These are phyloP conservation scores for Trichopoda pennipes DNA, from an alignment of 2,888 invertebrate genomes.

Conservation along the genomic window DNA sequence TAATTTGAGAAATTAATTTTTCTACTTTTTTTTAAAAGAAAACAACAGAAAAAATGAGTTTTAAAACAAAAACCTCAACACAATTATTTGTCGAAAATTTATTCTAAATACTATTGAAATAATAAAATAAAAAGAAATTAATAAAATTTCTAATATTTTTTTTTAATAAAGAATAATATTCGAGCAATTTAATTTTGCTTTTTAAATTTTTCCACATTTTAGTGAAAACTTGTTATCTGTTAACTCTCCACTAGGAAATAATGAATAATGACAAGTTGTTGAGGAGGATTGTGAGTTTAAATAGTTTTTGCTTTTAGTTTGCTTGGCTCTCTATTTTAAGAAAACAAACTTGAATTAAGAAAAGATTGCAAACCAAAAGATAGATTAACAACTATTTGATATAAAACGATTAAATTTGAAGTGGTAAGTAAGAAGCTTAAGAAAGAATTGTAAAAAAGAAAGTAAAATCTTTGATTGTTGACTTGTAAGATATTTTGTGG, in stretches of 20 bases:
- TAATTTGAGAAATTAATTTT: conserved; percentile 2
- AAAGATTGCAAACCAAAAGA: not conserved
- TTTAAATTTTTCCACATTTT: no score
- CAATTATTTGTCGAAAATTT: no score
- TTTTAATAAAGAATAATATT: no score
- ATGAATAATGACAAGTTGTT: conserved; percentile 37
- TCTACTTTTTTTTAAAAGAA: not conserved
- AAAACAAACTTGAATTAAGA: conserved; percentile 2
- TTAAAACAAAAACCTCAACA: no score
- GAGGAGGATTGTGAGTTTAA: conserved; percentile 21
- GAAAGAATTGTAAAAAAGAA: not conserved
- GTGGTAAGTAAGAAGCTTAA: no score
- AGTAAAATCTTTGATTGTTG: not conserved
- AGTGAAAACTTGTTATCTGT: conserved; percentile 23
- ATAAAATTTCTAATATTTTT: no score
- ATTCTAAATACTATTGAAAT: no score
- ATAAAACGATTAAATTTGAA: not conserved
- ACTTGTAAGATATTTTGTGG: not conserved
- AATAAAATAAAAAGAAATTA: no score
- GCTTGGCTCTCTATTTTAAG: not conserved
- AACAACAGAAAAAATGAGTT: not conserved
- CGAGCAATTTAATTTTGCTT: no score
- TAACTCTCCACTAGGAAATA: conserved; percentile 34
- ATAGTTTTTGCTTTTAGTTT: not conserved
- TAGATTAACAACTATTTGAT: not conserved